Base-by-base conservation (phyloP, 2,797 vertebrate species). In the Spheniscus humboldti region DNA sequence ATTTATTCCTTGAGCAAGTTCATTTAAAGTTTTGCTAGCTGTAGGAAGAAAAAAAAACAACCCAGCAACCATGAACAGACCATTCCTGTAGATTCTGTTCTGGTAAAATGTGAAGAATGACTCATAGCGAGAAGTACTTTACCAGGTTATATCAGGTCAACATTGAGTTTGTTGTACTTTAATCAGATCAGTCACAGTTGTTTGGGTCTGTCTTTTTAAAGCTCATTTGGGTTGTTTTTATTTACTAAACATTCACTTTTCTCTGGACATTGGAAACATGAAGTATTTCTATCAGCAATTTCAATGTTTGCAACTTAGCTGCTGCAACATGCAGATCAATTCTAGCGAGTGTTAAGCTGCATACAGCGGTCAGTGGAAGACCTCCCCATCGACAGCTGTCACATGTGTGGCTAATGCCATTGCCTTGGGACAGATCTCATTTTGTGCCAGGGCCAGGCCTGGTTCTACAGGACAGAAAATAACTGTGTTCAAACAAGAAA, bases 161-260 rank as follows among this genome's bases (percentile, higher is more conserved):
- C 20, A 10, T 72, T 31, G 63, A 53, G 69, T 94, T 94, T 86
- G 95, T 88, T 96, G 92, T 93, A 94, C 93, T 97, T 97, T 94
- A 96, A 83, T 95, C 96, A 80, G 47, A 85, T 81, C 90, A 53
- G 86, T 96, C 83, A 92, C 83, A 84, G 89, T 96, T 89, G 81
- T 93, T 97, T 92, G 74, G 77, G 30, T 92, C 84, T 93, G 63
- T 83, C 84, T 85, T 79, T 87, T 86, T 68, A 80, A 94, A 90
- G 84, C 80, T 88, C 73, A 53, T 78, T 95, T 88, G 63, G 16
- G 24, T 92, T 96, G 67, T 56, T 89, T 93, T 74, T 95, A 48
- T 96, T 95, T 94, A 90, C 78, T 56, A 75, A 62, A 68, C 41
- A 45, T 59, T 88, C 68, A 22, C 66, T 86, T 95, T 92, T 86